These are phyloP conservation scores for Mythimna vitellina DNA, from an alignment of 2,888 invertebrate species.

Conservation along the genomic window DNA sequence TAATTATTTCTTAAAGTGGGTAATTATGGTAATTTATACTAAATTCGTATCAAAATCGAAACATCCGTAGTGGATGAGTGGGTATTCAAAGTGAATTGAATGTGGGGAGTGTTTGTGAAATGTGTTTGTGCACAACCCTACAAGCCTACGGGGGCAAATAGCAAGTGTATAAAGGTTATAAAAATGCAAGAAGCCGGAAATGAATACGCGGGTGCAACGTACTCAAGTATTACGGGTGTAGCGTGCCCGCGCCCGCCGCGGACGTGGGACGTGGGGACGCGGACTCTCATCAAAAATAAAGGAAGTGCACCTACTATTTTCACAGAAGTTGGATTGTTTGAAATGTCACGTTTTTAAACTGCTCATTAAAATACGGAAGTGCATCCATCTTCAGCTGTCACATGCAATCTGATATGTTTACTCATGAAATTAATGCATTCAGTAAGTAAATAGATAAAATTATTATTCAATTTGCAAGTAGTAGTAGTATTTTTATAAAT, in stretches of 20 bases:
- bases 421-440: too few relatives aligned
- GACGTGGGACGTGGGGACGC: constrained; percentile 55
- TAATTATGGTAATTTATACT: constrained; percentile 49
- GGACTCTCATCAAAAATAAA: constrained; percentile 63
- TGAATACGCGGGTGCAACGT: constrained; percentile 79
- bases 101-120: constrained; percentile 39
- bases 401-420: not conserved
- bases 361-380: constrained; percentile 37
- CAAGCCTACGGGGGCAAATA: constrained; percentile 72
- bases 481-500: too few relatives aligned
- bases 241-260: constrained; percentile 32
- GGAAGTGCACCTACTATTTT: constrained; percentile 52
- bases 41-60: constrained; percentile 56
- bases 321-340: constrained; percentile 62
- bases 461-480: too few relatives aligned
- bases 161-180: constrained; percentile 80
- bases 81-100: constrained; percentile 53
- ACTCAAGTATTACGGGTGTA: constrained; percentile 51
- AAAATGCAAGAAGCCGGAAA: constrained; percentile 87
- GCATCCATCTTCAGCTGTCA: constrained; percentile 31
- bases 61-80: constrained; percentile 43
- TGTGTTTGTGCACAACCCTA: constrained; percentile 70
- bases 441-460: too few relatives aligned
- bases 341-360: constrained; percentile 50
- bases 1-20: constrained; percentile 49